Base-by-base conservation (phyloP, 2,888 invertebrate species). In the Harpalus rubripes region DNA sequence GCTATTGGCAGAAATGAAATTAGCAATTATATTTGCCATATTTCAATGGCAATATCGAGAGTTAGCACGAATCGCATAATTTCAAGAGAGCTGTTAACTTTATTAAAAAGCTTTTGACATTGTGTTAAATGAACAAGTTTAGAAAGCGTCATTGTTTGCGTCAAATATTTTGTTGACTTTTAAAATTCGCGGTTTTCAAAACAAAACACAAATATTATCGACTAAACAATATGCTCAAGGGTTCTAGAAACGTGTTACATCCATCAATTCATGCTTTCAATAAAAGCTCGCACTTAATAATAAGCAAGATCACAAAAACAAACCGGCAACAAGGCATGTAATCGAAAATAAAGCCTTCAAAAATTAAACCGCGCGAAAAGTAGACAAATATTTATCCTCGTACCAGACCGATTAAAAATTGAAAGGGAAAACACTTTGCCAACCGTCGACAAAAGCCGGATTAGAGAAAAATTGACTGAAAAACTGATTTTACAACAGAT, bases 341-440 rank as follows among this genome's bases (percentile, higher is more conserved):
- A 80, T 61, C 41, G 18, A 18, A 80, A 80, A 80, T 61, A 80
- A 80, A 79, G 61, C 59, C 41, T 10, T 1, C 59, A 26, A 58
- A 80, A 80, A 59, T 61, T 58, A 80, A 61, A 80, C 79, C 58
- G 39, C 16, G 79, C 61, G 79, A 12, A 58, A 22, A 32, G 26
- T 15, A 61, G 59, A 80, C 79, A 80, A 80, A 80, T 80, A 80
- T 80, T 80, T 61, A 15, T 8, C 79, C 59, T 18, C 16, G 32
- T 15, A 22, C 56, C 26, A 16, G 41, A 16, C 32, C 79, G 39
- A 61, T 80, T 59, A 61, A 61, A 61, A 61, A 61, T 59, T 16
- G 79, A 80, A 32, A 61, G 44, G 4, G 7, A 52, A 10, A 0
- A 32, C 44, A n/a, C 5, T 52, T 12, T 12, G 12, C 44, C 44